phyloP scores from a whole-genome alignment of 2,113 vertebrate genomes.

The Ophiodon elongatus region DNA sequence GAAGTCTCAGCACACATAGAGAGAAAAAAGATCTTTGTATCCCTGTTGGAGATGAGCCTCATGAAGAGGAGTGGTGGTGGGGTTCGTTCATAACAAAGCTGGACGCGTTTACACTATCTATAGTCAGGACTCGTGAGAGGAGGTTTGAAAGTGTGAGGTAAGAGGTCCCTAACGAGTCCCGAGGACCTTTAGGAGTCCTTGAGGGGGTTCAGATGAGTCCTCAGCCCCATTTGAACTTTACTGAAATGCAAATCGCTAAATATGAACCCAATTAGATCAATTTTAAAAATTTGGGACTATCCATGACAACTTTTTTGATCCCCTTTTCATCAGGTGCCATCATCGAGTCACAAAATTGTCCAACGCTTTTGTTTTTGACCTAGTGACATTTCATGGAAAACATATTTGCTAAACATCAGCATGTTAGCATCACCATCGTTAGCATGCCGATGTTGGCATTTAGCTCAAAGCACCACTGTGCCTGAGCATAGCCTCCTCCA shows the following conservation, averaged over 20 bases:
- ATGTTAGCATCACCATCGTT: not conserved
- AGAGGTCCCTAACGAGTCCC: not conserved
- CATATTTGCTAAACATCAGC: not conserved
- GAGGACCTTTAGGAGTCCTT: not conserved
- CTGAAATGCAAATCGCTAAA: not conserved
- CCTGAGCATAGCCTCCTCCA: not conserved
- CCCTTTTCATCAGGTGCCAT: not conserved
- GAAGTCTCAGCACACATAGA: not conserved
- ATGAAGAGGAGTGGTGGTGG: not conserved
- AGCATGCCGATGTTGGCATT: not conserved
- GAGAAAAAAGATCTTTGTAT: not conserved
- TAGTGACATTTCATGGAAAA: not conserved
- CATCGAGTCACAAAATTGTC: no score
- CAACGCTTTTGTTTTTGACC: not conserved
- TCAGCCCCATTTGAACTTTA: not conserved
- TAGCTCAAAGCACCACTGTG: not conserved
- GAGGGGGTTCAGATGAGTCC: not conserved
- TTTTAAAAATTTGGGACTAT: not conserved
- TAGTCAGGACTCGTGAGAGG: not conserved
- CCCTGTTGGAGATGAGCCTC: not conserved
- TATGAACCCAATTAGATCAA: not conserved
- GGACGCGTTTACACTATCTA: not conserved
- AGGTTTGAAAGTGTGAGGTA: not conserved
- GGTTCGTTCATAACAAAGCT: not conserved
- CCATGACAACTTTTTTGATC: not conserved